Evolutionary conservation across 1,140 invertebrate genomes (phyloP), one percentile per base, ranked within the genome.

Genomic region (Aphelinus certus): DNA sequence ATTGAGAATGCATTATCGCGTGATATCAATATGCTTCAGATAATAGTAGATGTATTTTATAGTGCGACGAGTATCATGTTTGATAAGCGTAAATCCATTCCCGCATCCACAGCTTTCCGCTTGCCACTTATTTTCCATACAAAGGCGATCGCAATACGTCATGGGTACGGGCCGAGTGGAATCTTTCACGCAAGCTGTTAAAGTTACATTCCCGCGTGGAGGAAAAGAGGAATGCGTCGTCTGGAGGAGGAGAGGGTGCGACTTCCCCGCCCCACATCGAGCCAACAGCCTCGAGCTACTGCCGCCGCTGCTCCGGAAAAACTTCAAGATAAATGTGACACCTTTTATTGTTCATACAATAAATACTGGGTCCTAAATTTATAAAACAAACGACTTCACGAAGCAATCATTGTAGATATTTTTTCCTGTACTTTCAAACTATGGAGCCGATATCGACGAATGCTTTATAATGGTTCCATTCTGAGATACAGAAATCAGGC

Each of bases 291-390:
- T 62, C 10, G 58, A 71, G 47, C 56, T 77, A 73, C 51, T 66
- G 7, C 46, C 7, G 64, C 76, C 69, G 70, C 76, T 77, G 77
- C 77, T 80, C 81, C 81, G 81, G 78, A 77, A 81, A 83, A 85
- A 85, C 83, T 85, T 85, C 76, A 78, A 82, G 83, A 85, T 84
- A 80, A 83, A 85, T 85, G 83, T 84, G 83, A 85, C 82, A 85
- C 81, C 83, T 85, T 85, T 84, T 84, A 85, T 85, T 81, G 83
- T 82, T 80, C 79, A 83, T 81, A 83, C 83, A 85, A 85, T 85
- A 85, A 85, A 85, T 84, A 84, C 80, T 79, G 76, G 62, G 76
- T 80, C 82, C 82, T 82, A 83, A 81, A 82, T 84, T 82, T 85
- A 84, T 83, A 83, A 84, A 84, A 83, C 79, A 84, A 83, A 85